These are phyloP conservation scores for Ptyas mucosa DNA, from an alignment of 2,113 vertebrate species.

Conservation along the genomic window DNA sequence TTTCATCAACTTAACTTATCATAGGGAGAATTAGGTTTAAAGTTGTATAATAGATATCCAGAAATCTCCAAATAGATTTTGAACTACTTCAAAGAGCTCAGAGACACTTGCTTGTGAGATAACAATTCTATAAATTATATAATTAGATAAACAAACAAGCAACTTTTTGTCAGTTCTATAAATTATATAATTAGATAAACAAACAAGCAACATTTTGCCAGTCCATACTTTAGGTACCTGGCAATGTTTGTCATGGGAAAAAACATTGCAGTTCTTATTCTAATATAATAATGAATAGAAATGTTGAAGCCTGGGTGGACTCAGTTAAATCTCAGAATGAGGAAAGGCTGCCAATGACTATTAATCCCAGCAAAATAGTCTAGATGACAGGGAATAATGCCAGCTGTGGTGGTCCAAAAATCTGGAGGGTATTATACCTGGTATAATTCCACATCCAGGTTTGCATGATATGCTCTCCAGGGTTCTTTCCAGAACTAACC, in stretches of 20 bases:
- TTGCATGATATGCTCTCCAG: not conserved
- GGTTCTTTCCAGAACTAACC: not conserved
- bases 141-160: not conserved
- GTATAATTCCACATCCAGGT: not conserved
- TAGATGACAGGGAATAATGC: not conserved
- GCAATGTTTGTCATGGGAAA: not conserved
- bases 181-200: not conserved
- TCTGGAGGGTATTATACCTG: not conserved
- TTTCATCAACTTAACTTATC: not conserved
- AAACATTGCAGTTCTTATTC: not conserved
- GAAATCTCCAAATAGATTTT: not conserved
- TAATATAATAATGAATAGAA: not conserved
- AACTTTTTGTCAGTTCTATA: not conserved
- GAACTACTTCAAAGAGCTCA: too few relatives aligned
- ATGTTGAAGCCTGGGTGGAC: not conserved
- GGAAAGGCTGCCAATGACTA: not conserved
- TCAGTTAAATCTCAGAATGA: not conserved
- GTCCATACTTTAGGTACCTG: not conserved
- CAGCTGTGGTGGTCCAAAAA: not conserved
- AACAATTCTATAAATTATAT: too few relatives aligned
- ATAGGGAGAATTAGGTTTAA: not conserved
- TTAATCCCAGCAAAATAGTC: not conserved
- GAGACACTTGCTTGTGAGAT: too few relatives aligned
- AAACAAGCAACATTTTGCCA: not conserved
- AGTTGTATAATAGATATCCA: not conserved